phyloP scores from a whole-genome alignment of 2,888 invertebrate species.

The Drosophila setosimentum region DNA sequence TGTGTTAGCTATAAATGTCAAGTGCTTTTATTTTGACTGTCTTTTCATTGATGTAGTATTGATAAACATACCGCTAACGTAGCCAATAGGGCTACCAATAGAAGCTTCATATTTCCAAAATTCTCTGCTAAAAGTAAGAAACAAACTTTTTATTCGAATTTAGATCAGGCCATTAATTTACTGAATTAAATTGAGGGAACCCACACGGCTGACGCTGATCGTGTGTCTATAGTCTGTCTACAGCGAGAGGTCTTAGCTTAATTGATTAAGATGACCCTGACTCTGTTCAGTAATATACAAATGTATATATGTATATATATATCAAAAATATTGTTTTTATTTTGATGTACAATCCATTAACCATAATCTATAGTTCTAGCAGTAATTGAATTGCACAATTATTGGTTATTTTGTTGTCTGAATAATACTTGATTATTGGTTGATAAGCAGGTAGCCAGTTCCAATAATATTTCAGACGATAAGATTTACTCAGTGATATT shows the following conservation, averaged over 20 bases:
- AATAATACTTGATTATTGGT: slow-evolving; percentile 1
- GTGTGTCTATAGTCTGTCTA: slow-evolving; percentile 1
- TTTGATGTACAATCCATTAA: slow-evolving; percentile 1
- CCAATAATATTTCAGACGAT: slow-evolving; percentile 30
- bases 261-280: slow-evolving; percentile 59
- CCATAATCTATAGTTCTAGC: neutral
- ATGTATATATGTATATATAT: neutral
- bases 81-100: slow-evolving; percentile 62
- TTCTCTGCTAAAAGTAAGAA: slow-evolving; percentile 39
- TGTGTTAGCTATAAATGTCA: slow-evolving; percentile 55
- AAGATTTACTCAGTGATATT: slow-evolving; percentile 30
- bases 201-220: slow-evolving; percentile 36
- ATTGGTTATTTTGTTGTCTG: slow-evolving; percentile 1
- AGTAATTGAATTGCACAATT: slow-evolving; percentile 14
- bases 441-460: slow-evolving; percentile 36
- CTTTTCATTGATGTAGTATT: too few relatives aligned
- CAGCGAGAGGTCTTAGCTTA: slow-evolving; percentile 11
- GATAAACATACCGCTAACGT: slow-evolving; percentile 60
- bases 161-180: slow-evolving; percentile 27
- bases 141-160: slow-evolving; percentile 36
- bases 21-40: neutral
- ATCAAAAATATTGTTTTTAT: neutral
- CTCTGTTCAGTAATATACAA: slow-evolving; percentile 31
- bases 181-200: slow-evolving; percentile 19
- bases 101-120: slow-evolving; percentile 58